Evolutionary conservation across 2,113 vertebrate species (phyloP).

Genomic region (Macquaria ambigua): DNA sequence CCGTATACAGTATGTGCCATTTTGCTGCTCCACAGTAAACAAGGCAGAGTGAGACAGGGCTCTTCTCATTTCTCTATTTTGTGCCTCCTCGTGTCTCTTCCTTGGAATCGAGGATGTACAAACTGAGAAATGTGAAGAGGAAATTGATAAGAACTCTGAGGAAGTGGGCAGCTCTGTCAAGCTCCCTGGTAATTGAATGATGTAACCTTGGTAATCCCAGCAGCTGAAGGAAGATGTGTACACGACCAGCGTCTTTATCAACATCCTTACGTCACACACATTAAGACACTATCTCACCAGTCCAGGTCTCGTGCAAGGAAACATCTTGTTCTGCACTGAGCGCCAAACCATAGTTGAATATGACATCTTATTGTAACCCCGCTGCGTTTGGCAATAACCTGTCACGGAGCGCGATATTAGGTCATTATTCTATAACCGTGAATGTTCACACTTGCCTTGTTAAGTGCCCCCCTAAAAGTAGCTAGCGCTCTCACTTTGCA

Average conservation of each 20-base stretch:
- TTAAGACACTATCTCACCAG: conserved; percentile 5
- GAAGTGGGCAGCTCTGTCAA: conserved; percentile 20
- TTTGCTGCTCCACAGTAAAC: not conserved
- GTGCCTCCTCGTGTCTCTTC: no score
- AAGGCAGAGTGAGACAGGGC: not conserved
- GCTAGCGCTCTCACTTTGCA: conserved; percentile 78
- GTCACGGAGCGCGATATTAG: conserved; percentile 56
- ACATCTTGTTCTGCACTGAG: conserved; percentile 27
- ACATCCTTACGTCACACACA: conserved; percentile 15
- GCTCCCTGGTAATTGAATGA: conserved; percentile 18
- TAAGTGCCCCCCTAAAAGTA: conserved; percentile 55
- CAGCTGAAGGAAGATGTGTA: not conserved
- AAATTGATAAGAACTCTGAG: not conserved
- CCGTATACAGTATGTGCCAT: not conserved
- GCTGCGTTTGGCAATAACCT: conserved; percentile 49
- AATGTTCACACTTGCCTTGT: conserved; percentile 75
- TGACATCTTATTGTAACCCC: conserved; percentile 56
- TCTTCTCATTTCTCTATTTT: no score
- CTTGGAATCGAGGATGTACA: no score
- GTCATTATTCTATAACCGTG: conserved; percentile 68
- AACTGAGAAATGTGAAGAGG: no score
- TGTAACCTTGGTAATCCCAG: not conserved
- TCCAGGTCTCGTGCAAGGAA: conserved; percentile 17
- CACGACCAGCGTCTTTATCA: not conserved
- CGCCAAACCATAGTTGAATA: conserved; percentile 27